Base-by-base conservation (phyloP, 2,113 vertebrate genomes). In the Setophaga petechia region DNA sequence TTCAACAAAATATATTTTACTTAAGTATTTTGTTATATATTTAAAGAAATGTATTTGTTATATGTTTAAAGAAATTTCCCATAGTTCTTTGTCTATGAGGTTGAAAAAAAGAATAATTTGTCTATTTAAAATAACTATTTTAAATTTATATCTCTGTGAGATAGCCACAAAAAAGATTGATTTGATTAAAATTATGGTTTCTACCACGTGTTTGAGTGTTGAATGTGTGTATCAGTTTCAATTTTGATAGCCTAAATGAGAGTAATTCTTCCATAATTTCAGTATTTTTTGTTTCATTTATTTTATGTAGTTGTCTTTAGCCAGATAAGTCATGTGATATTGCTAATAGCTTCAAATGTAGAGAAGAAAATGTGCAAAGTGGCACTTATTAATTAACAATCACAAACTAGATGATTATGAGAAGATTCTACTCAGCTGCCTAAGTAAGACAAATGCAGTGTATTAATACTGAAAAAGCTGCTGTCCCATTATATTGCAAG, bases 361-460 rank as follows among this genome's bases (percentile, higher is more conserved):
- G 58, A 66, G 47, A 84, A 57, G 15, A 85, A 91, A 92, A 87
- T 65, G 22, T 75, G 44, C 33, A 15, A 86, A 88, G 55, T 75
- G 30, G 65, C 43, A 81, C 41, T 87, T 92, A 71, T 10, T 92
- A 93, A 95, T 94, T 89, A 90, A 74, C 25, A 3, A 71, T 85
- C 55, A 83, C 2, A 7, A 76, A 71, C 47, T 19, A 78, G 72
- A 84, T 89, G 49, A 78, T 90, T 82, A 21, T 83, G 71, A 89
- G 80, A 46, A 86, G 65, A 49, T 80, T 93, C 58, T 83, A 20
- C 58, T 73, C 65, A 85, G 57, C 67, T 52, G n/a, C 55, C 84
- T 93, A 63, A 94, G n/a, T 71, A 72, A 85, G 84, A 91, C 43
- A 87, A 92, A 94, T 88, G 28, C 86, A 41, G 2, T 47, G 31